Conservation (phyloP, 2,113 vertebrate species). For the Brachyhypopomus gauderio region DNA sequence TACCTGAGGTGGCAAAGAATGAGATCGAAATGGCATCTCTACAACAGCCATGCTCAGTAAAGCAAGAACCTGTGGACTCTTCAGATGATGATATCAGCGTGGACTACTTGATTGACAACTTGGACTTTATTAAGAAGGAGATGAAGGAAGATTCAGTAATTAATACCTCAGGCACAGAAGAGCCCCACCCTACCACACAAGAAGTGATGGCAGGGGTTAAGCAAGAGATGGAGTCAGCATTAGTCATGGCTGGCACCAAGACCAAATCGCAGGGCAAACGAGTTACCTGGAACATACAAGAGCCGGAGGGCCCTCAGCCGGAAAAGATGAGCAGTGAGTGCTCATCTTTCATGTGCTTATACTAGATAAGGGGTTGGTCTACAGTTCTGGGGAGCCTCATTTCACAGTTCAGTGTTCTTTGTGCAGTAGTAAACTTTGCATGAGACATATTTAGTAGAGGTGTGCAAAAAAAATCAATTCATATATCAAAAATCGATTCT, state of each 20-base stretch:
- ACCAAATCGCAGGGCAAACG: constrained; percentile 85
- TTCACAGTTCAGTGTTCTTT: background rate
- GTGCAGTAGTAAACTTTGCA: too few relatives aligned
- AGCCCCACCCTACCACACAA: constrained; percentile 35
- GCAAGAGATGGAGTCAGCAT: constrained; percentile 54
- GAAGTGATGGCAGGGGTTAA: constrained; percentile 52
- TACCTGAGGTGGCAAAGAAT: background rate
- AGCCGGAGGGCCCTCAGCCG: constrained; percentile 68
- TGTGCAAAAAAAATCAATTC: too few relatives aligned
- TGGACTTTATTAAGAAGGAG: constrained; percentile 67
- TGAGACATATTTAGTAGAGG: too few relatives aligned
- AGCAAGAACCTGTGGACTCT: constrained; percentile 59
- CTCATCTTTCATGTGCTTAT: background rate
- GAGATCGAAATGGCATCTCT: constrained; percentile 33
- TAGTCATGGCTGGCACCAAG: constrained; percentile 65
- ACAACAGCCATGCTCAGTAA: constrained; percentile 35
- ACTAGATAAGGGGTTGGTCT: background rate
- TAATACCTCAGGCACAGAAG: background rate
- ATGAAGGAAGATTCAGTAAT: constrained; percentile 18
- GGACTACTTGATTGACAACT: constrained; percentile 70
- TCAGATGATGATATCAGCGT: constrained; percentile 71
- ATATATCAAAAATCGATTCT: too few relatives aligned
- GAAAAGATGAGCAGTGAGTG: constrained; percentile 83
- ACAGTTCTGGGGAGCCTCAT: background rate
- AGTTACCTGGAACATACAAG: constrained; percentile 96